phyloP scores from a whole-genome alignment of 2,888 invertebrate species.

The Tinea semifulvella region DNA sequence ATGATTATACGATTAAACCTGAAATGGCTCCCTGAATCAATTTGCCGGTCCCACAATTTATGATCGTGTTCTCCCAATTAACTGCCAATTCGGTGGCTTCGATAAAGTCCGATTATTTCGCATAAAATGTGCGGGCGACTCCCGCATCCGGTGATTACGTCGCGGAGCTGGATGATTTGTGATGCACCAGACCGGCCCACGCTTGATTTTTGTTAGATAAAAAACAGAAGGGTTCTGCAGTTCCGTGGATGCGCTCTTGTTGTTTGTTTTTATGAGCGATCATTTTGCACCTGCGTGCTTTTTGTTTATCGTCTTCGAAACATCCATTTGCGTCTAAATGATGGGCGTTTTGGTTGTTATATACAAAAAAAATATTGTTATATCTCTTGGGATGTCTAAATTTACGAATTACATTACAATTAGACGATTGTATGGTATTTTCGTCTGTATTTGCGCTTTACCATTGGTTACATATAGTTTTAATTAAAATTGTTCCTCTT shows the following conservation, averaged over 20 bases:
- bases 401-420: no score
- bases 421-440: no score
- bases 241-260: constrained; percentile 28
- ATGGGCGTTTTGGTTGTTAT: not conserved
- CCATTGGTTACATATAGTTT: no score
- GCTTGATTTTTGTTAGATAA: constrained; percentile 61
- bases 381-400: no score
- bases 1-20: constrained; percentile 34
- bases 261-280: constrained; percentile 49
- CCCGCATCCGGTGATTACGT: constrained; percentile 65
- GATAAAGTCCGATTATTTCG: constrained; percentile 44
- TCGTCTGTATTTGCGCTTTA: no score
- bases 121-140: constrained; percentile 61
- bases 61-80: constrained; percentile 60
- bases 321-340: constrained; percentile 1
- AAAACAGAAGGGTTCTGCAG: constrained; percentile 43
- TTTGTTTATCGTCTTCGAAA: constrained; percentile 30
- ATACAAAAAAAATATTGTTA: no score
- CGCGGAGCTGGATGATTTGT: constrained; percentile 51
- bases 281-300: constrained; percentile 55
- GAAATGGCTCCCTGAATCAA: constrained; percentile 47
- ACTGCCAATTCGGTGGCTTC: constrained; percentile 65
- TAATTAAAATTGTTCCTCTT: no score
- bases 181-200: constrained; percentile 46
- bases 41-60: constrained; percentile 55